Evolutionary conservation across 2,888 invertebrate species (phyloP).

Genomic region (Chymomyza caudatula): DNA sequence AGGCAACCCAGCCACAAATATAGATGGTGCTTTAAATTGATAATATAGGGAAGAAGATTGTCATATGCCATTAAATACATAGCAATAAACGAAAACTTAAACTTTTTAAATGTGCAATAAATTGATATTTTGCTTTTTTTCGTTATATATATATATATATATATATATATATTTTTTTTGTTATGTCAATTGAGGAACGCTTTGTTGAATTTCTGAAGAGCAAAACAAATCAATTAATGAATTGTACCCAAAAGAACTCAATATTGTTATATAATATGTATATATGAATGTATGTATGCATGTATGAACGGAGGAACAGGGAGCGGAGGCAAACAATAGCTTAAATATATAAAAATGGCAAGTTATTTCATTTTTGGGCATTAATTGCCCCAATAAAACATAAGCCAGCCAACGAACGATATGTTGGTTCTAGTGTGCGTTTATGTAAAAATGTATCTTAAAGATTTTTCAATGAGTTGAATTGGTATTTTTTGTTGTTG

Average conservation of each 20-base stretch:
- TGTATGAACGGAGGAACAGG: slow-evolving; percentile 19
- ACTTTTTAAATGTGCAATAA: not conserved
- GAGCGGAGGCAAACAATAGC: not conserved
- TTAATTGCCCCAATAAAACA: not conserved
- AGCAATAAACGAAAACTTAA: not conserved
- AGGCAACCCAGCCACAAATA: slow-evolving; percentile 9
- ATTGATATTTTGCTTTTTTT: not conserved
- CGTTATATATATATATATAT: too few species aligned
- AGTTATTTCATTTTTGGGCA: not conserved
- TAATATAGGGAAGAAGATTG: not conserved
- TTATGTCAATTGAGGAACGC: not conserved
- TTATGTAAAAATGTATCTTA: not conserved
- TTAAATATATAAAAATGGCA: not conserved
- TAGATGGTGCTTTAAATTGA: not conserved
- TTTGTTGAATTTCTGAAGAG: not conserved
- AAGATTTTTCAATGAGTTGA: not conserved
- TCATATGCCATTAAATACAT: not conserved
- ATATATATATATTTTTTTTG: not conserved
- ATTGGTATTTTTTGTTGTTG: slow-evolving; percentile 6
- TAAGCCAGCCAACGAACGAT: not conserved
- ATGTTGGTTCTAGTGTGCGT: not conserved
- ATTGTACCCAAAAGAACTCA: not conserved
- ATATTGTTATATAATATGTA: not conserved
- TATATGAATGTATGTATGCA: not conserved
- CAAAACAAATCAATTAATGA: slow-evolving; percentile 4